Evolutionary conservation across 2,888 invertebrate genomes (phyloP).

Genomic region (Gerris lacustris): DNA sequence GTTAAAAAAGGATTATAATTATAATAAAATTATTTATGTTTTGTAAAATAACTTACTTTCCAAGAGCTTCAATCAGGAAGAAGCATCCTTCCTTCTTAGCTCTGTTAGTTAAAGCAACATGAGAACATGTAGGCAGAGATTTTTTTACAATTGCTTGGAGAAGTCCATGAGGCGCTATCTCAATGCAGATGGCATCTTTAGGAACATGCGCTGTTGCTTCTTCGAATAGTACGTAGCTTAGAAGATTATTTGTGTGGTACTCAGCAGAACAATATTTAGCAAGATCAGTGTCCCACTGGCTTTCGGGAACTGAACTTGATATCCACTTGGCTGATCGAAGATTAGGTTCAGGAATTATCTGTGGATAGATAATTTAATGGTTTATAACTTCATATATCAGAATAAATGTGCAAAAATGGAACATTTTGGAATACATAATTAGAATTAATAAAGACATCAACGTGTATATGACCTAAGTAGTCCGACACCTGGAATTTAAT

Average conservation of each 20-base stretch:
- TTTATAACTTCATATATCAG: neutral
- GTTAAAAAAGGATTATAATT: too few species aligned
- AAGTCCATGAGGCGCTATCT: slow-evolving; percentile 50
- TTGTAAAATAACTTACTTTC: slow-evolving; percentile 42
- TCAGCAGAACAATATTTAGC: slow-evolving; percentile 42
- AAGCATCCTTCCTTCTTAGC: slow-evolving; percentile 41
- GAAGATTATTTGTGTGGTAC: slow-evolving; percentile 46
- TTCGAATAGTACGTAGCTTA: slow-evolving; percentile 42
- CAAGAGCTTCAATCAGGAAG: slow-evolving; percentile 49
- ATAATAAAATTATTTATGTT: too few species aligned
- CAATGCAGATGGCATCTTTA: slow-evolving; percentile 45
- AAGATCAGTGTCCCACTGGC: slow-evolving; percentile 40
- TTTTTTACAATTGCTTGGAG: slow-evolving; percentile 49
- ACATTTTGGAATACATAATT: too few species aligned
- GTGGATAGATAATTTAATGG: slow-evolving; percentile 13
- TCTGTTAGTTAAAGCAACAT: slow-evolving; percentile 45
- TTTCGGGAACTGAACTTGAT: slow-evolving; percentile 43
- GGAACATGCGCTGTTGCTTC: slow-evolving; percentile 48
- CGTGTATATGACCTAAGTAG: too few species aligned
- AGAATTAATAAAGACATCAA: too few species aligned
- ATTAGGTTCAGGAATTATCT: slow-evolving; percentile 40
- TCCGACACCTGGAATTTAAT: too few species aligned
- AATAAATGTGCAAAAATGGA: too few species aligned
- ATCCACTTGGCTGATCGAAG: slow-evolving; percentile 45
- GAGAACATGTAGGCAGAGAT: slow-evolving; percentile 41